These are phyloP conservation scores for Brachionus sp. DNA, from an alignment of 1,140 invertebrate genomes.

Conservation along the genomic window DNA sequence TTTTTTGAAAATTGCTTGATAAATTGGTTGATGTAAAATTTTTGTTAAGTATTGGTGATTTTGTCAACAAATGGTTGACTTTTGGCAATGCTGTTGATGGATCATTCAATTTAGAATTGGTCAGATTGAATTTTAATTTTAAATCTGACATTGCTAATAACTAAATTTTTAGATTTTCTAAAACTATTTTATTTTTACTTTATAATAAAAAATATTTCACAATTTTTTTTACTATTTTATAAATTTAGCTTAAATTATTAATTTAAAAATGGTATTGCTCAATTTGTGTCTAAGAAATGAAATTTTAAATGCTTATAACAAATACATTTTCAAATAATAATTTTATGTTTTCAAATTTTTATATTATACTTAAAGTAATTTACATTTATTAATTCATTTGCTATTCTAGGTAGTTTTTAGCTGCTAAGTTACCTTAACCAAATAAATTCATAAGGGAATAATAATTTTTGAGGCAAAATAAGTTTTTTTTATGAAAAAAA, in stretches of 20 bases:
- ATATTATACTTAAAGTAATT: background rate
- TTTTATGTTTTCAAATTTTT: background rate
- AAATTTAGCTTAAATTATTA: background rate
- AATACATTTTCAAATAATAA: background rate
- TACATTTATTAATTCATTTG: no score
- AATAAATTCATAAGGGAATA: no score
- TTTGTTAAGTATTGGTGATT: background rate
- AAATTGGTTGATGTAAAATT: background rate
- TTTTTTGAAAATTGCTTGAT: background rate
- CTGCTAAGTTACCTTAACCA: no score
- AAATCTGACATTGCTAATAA: background rate
- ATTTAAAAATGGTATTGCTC: background rate
- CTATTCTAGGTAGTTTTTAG: no score
- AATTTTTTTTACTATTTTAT: background rate
- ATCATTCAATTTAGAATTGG: background rate
- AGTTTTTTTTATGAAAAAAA: no score
- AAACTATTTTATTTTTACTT: background rate
- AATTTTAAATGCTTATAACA: background rate
- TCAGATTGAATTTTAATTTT: background rate
- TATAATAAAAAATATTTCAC: background rate
- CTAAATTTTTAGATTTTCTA: background rate
- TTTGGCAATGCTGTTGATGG: background rate
- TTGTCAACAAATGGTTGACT: background rate
- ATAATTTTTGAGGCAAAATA: no score
- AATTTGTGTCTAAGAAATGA: background rate